Evolutionary conservation across 1,140 invertebrate species (phyloP).

Genomic region (Drosophila malerkotliana): DNA sequence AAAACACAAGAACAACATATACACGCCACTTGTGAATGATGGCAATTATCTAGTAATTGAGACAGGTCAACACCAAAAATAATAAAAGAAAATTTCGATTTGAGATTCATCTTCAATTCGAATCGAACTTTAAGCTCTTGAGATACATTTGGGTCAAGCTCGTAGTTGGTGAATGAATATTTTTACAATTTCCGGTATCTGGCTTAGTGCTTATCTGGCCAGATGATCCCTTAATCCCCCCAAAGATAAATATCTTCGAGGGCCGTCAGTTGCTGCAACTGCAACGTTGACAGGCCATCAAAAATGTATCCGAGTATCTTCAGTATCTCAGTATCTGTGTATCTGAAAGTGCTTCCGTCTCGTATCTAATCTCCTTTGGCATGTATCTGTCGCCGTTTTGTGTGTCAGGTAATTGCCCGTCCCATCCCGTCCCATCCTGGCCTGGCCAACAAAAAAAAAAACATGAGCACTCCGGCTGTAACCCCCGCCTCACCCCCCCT

Average conservation of each 20-base stretch:
- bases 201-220: background rate
- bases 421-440: too few species aligned
- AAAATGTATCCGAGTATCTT: slow-evolving; percentile 12
- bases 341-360: background rate
- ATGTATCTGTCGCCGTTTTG: slow-evolving; percentile 31
- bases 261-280: background rate
- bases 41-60: slow-evolving; percentile 2
- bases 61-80: background rate
- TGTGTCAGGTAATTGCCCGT: slow-evolving; percentile 59
- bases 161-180: background rate
- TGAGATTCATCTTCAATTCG: too few species aligned
- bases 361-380: slow-evolving; percentile 8
- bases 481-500: background rate
- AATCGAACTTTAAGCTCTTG: background rate
- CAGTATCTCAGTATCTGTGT: background rate
- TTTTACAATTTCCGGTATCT: slow-evolving; percentile 1
- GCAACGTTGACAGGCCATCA: background rate
- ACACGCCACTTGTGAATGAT: background rate
- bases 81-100: background rate
- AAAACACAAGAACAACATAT: background rate
- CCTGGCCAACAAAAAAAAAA: slow-evolving; percentile 8
- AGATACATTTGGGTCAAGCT: background rate
- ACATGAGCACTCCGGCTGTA: slow-evolving; percentile 11
- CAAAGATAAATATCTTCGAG: background rate
- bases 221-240: background rate